Base-by-base conservation (phyloP, 2,888 invertebrate genomes). In the Thymelicus lineola region DNA sequence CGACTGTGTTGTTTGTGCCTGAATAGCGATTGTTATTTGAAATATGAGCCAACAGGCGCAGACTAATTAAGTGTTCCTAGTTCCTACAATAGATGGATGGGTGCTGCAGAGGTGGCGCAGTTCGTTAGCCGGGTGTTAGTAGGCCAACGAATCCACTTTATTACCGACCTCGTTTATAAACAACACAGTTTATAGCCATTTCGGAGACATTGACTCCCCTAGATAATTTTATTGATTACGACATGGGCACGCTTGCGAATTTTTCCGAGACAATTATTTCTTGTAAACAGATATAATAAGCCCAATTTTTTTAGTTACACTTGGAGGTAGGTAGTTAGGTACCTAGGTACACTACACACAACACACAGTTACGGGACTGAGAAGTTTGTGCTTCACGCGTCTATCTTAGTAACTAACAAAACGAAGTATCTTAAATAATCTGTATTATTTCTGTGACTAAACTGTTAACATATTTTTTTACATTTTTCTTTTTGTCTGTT, bases 101-200 rank as follows among this genome's bases (percentile, higher is more conserved):
- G 38, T 70, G 68, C 66, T 67, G 15, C 57, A 73, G 65, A 70
- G 71, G 75, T 73, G 74, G 72, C 70, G 62, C 45, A 73, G 71
- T 76, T 74, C 71, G 73, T 75, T 74, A 75, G 70, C 72, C 72
- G 72, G 66, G 55, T 57, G 71, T 67, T 70, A 71, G 70, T 72
- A 70, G 68, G 66, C 64, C 75, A 65, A 66, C 53, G 72, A 67
- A 68, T 72, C 72, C 67, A 72, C 69, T 77, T 73, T 72, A 75
- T 75, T 75, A 70, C 58, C 73, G 76, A 72, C 77, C 76, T 69
- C 71, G 70, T 74, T 76, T 73, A 46, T 68, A 48, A 7, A 15
- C 14, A 46, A 48, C 12, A 15, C 14, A 46, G 35, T 71, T 65
- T 70, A 70, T 68, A 64, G 53, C 55, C 60, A 70, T 73, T 72